A percentile compares a stretch with the other conserved stretches of the same genome.
phyloP scores from a whole-genome alignment of 2,113 vertebrate species.

The Solea solea region DNA sequence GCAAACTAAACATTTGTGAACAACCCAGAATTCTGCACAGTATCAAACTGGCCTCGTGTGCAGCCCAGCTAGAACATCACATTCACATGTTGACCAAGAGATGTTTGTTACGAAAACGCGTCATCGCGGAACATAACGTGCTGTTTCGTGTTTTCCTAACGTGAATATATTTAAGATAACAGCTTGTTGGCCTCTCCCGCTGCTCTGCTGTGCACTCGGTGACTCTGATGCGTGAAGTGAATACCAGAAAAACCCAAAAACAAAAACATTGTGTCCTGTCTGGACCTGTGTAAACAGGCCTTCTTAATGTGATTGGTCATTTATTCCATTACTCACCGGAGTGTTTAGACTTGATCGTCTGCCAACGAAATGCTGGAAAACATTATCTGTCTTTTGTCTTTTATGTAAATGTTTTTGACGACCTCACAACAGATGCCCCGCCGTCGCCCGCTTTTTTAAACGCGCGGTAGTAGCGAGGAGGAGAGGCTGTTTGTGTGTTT shows the following conservation, averaged over 20 bases:
- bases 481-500: too few species aligned
- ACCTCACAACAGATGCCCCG: too few species aligned
- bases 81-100: background rate
- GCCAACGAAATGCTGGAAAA: conserved; percentile 1
- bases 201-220: background rate
- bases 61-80: background rate
- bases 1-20: background rate
- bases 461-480: too few species aligned
- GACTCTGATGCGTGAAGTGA: background rate
- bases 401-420: background rate
- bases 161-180: background rate
- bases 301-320: background rate
- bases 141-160: background rate
- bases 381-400: background rate
- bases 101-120: background rate
- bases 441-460: too few species aligned
- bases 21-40: background rate
- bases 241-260: background rate
- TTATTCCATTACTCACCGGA: background rate
- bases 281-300: background rate
- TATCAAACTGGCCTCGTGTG: background rate
- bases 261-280: background rate
- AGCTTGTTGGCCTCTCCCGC: background rate
- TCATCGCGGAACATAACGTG: too few species aligned
- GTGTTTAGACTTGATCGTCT: background rate